These are phyloP conservation scores for Drosophila parvula DNA, from an alignment of 1,140 invertebrate species.

Conservation along the genomic window DNA sequence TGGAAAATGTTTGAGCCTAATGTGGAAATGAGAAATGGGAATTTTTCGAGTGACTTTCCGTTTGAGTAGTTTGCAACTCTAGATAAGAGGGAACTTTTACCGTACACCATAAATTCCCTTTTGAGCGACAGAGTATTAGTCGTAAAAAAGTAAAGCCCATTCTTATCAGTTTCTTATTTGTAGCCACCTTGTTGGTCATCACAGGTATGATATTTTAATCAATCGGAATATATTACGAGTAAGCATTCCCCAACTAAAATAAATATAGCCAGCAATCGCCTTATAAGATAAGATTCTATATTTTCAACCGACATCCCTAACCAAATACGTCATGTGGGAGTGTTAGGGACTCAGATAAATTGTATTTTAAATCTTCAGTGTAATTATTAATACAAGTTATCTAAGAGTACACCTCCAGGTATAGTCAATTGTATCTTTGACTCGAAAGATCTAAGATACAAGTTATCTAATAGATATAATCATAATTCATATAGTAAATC, in stretches of 20 bases:
- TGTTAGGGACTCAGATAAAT: neutral
- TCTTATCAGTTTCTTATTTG: constrained; percentile 42
- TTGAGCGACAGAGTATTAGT: constrained; percentile 23
- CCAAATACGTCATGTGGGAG: neutral
- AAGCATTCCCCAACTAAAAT: constrained; percentile 13
- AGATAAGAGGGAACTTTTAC: constrained; percentile 6
- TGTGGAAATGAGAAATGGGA: constrained; percentile 12
- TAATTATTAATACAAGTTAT: neutral
- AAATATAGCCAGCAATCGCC: neutral
- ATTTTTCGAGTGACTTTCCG: constrained; percentile 50
- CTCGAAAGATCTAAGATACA: too few species aligned
- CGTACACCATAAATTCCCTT: constrained; percentile 3
- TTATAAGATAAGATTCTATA: constrained; percentile 2
- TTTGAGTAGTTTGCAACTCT: constrained; percentile 35
- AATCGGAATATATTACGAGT: neutral
- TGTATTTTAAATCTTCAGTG: neutral
- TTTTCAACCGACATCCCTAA: neutral
- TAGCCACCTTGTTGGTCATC: constrained; percentile 11
- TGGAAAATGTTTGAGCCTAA: constrained; percentile 54
- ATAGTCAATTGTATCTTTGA: too few species aligned
- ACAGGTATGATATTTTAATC: constrained; percentile 21
- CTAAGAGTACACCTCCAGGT: too few species aligned
- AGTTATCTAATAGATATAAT: too few species aligned
- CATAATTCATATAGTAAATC: too few species aligned
- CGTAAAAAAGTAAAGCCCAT: constrained; percentile 8